Evolutionary conservation across 2,797 vertebrate species (phyloP).

Genomic region (Dromococcyx pavoninus): DNA sequence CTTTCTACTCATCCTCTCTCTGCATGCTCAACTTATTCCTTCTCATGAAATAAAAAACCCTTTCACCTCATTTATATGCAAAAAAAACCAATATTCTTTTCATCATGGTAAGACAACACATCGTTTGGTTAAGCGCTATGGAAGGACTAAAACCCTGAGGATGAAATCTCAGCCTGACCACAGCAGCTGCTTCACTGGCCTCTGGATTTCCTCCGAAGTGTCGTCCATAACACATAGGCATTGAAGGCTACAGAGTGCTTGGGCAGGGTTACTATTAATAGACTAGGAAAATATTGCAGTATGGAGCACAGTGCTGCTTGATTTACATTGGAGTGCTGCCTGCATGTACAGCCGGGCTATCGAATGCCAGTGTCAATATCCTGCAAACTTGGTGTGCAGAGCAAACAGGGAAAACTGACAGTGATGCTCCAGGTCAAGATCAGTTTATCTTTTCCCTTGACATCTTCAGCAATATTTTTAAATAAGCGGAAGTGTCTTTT

Average conservation of each 20-base stretch:
- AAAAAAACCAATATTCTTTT: background rate
- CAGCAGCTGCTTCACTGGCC: background rate
- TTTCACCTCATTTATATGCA: background rate
- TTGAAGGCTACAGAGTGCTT: background rate
- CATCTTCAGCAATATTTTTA: background rate
- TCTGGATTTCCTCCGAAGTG: background rate
- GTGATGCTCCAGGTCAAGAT: background rate
- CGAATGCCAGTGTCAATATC: rapidly evolving
- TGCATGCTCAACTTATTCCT: background rate
- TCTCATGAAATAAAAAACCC: background rate
- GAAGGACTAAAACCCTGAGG: background rate
- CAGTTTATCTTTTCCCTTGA: background rate
- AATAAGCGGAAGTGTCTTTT: background rate
- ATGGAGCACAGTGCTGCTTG: rapidly evolving
- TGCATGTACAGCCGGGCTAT: rapidly evolving
- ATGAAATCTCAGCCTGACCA: background rate
- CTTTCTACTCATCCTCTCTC: background rate
- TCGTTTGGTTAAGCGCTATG: background rate
- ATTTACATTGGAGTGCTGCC: background rate
- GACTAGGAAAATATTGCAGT: background rate
- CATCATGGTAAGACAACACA: rapidly evolving
- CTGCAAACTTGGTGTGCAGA: background rate
- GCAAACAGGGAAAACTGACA: background rate
- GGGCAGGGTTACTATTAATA: no score
- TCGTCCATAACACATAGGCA: rapidly evolving